phyloP scores from a whole-genome alignment of 2,888 invertebrate species.

The Rhogogaster chlorosoma region DNA sequence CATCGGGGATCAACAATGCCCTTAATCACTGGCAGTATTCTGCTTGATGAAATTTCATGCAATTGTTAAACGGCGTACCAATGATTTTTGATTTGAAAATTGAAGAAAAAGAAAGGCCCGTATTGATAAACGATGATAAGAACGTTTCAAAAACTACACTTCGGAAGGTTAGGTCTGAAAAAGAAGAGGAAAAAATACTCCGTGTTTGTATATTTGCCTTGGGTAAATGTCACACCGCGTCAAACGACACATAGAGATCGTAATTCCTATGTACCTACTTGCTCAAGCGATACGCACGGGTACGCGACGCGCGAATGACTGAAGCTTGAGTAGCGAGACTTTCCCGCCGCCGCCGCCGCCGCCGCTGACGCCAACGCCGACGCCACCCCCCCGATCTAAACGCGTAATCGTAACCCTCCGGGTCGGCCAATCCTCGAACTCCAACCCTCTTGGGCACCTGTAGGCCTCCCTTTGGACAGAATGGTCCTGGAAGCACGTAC shows the following conservation, averaged over 20 bases:
- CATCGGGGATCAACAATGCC: too few relatives aligned
- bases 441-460: constrained; percentile 38
- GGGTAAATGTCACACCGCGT: background rate
- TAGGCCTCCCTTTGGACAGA: constrained; percentile 10
- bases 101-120: background rate
- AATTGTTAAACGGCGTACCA: too few relatives aligned
- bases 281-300: constrained; percentile 36
- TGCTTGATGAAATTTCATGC: too few relatives aligned
- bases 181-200: background rate
- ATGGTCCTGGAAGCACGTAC: constrained; percentile 24
- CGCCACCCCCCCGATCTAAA: background rate
- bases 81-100: background rate
- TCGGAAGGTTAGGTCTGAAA: background rate
- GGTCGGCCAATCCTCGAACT: constrained; percentile 18
- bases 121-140: background rate
- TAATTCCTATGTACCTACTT: background rate
- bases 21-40: too few relatives aligned
- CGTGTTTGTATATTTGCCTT: background rate
- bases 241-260: background rate
- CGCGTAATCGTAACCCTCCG: constrained; percentile 21
- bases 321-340: constrained; percentile 19
- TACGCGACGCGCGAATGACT: constrained; percentile 48
- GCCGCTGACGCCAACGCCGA: background rate
- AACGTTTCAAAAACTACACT: background rate
- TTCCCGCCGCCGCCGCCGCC: constrained; percentile 36